These are phyloP conservation scores for Drosophila sulfurigaster DNA, from an alignment of 1,140 invertebrate genomes.

Conservation along the genomic window DNA sequence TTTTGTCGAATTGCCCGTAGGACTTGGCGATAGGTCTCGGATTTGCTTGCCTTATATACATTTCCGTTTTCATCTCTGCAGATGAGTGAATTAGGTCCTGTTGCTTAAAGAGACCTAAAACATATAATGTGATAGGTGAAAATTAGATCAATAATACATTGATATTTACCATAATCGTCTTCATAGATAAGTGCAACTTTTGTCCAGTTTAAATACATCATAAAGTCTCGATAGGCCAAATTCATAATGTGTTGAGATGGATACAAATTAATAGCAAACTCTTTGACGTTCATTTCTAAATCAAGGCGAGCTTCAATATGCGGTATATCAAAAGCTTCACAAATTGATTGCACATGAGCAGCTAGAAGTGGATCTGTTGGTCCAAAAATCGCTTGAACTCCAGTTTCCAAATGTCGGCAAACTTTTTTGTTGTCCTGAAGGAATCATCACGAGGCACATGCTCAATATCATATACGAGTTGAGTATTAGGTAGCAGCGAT, in stretches of 20 bases:
- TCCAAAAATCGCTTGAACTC: conserved; percentile 95
- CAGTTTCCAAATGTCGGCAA: conserved; percentile 93
- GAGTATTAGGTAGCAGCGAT: conserved; percentile 92
- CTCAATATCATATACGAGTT: conserved; percentile 95
- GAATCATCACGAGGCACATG: conserved; percentile 94
- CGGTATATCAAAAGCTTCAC: conserved; percentile 94
- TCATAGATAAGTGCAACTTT: conserved; percentile 97
- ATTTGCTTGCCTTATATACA: conserved; percentile 93
- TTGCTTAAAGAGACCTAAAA: conserved; percentile 93
- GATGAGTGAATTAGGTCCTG: conserved; percentile 92
- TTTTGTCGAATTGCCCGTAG: conserved; percentile 92
- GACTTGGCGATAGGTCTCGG: conserved; percentile 91
- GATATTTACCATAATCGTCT: conserved; percentile 85
- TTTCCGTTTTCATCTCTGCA: conserved; percentile 89
- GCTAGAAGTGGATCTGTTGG: conserved; percentile 93
- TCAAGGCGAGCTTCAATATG: conserved; percentile 93
- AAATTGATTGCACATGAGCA: conserved; percentile 95
- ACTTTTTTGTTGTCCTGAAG: conserved; percentile 97
- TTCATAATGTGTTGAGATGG: conserved; percentile 94
- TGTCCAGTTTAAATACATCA: conserved; percentile 96
- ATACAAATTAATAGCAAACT: conserved; percentile 96
- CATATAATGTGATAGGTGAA: neutral
- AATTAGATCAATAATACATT: conserved; percentile 1
- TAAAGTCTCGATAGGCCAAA: conserved; percentile 93
- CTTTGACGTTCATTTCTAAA: conserved; percentile 88